Percentiles rank a stretch among this genome's conserved stretches.
These are phyloP conservation scores for Choloepus didactylus DNA, from an alignment of 2,797 vertebrate genomes.

Conservation along the genomic window DNA sequence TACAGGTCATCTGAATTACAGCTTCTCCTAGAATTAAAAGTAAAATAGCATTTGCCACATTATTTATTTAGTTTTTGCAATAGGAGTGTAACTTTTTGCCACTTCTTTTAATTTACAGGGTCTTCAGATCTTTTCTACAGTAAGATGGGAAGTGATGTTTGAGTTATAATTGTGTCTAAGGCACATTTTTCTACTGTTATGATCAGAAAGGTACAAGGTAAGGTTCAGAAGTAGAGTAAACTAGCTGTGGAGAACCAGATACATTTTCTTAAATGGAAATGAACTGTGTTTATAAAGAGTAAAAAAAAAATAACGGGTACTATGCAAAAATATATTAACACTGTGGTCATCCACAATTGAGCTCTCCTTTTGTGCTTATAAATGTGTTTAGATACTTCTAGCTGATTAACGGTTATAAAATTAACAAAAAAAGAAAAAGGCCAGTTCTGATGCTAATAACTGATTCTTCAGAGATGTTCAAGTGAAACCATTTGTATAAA, in stretches of 20 bases:
- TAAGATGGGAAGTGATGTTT: background rate
- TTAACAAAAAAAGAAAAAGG: background rate
- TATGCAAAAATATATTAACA: background rate
- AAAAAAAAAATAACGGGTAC: background rate
- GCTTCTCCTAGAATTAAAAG: background rate
- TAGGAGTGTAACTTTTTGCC: background rate
- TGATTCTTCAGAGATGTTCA: slow-evolving; percentile 37
- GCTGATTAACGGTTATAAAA: slow-evolving; percentile 6
- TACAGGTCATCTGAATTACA: background rate
- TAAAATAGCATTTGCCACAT: slow-evolving; percentile 34
- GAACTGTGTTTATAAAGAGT: background rate
- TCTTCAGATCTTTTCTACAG: background rate
- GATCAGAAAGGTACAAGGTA: background rate
- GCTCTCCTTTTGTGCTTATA: background rate
- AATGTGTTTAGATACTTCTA: slow-evolving; percentile 35
- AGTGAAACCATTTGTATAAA: slow-evolving; percentile 27
- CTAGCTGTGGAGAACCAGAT: background rate
- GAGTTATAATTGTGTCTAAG: background rate
- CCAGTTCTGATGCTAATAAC: slow-evolving; percentile 40
- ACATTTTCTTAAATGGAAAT: background rate
- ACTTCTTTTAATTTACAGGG: background rate
- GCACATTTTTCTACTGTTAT: background rate
- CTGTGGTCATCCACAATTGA: background rate
- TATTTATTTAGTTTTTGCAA: background rate
- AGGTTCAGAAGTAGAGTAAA: background rate